Conservation (phyloP, 2,888 invertebrate genomes). For the Hipparchia sbordonii region DNA sequence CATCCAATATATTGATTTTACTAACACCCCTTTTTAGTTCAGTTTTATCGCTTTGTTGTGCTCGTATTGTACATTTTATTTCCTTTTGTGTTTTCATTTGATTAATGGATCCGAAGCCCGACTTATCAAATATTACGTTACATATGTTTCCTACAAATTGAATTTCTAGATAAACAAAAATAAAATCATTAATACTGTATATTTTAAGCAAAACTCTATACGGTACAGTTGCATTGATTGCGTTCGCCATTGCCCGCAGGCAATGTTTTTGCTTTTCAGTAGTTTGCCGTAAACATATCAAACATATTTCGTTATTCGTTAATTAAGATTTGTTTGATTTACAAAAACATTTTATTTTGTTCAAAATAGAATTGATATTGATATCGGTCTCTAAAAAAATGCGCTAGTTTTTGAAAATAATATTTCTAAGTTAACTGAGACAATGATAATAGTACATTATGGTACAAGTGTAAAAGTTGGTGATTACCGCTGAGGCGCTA, state of each 20-base stretch:
- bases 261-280: neutral
- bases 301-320: neutral
- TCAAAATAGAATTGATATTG: too few relatives aligned
- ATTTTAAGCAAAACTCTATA: too few relatives aligned
- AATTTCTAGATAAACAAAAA: neutral
- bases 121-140: constrained; percentile 17
- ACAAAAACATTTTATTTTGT: neutral
- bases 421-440: too few relatives aligned
- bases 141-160: constrained; percentile 13
- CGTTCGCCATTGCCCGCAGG: neutral
- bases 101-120: constrained; percentile 36
- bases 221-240: neutral
- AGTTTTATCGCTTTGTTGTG: constrained; percentile 41
- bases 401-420: too few relatives aligned
- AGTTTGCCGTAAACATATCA: neutral
- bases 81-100: constrained; percentile 38
- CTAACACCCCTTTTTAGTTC: constrained; percentile 43
- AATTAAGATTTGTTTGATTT: neutral
- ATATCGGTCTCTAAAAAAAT: too few relatives aligned
- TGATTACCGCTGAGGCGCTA: too few relatives aligned
- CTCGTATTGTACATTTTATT: constrained; percentile 38
- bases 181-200: neutral
- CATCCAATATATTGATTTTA: constrained; percentile 72
- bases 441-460: too few relatives aligned
- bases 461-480: too few relatives aligned